Conservation (phyloP, 1,140 invertebrate genomes). For the Rhopalosiphum padi region DNA sequence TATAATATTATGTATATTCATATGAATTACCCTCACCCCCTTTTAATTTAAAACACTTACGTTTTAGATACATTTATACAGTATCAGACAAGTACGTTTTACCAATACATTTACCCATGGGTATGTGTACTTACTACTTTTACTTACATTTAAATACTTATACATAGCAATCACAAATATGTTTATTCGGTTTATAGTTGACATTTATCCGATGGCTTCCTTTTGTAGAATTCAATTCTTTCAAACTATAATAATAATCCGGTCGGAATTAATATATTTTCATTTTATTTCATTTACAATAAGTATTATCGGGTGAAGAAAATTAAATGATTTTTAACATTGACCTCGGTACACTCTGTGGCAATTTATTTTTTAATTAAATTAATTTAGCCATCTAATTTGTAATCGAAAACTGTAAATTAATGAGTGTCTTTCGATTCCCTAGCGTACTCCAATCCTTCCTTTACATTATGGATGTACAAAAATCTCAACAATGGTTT, state of each 20-base stretch:
- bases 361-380: conserved; percentile 7
- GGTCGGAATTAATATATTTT: too few relatives aligned
- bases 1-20: too few relatives aligned
- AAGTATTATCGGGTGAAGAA: too few relatives aligned
- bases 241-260: neutral
- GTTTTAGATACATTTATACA: too few relatives aligned
- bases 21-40: too few relatives aligned
- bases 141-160: too few relatives aligned
- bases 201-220: neutral
- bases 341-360: neutral
- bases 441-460: neutral
- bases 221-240: neutral
- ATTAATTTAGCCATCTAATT: neutral
- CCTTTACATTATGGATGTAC: neutral
- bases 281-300: too few relatives aligned
- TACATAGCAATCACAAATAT: too few relatives aligned
- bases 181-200: neutral
- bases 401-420: neutral
- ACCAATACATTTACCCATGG: too few relatives aligned
- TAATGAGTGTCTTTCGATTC: conserved; percentile 29
- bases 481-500: conserved; percentile 39
- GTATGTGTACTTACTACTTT: too few relatives aligned
- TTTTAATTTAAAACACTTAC: too few relatives aligned
- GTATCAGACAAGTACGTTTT: too few relatives aligned
- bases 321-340: neutral